phyloP scores from a whole-genome alignment of 2,888 invertebrate genomes.

The Bombylius discolor region DNA sequence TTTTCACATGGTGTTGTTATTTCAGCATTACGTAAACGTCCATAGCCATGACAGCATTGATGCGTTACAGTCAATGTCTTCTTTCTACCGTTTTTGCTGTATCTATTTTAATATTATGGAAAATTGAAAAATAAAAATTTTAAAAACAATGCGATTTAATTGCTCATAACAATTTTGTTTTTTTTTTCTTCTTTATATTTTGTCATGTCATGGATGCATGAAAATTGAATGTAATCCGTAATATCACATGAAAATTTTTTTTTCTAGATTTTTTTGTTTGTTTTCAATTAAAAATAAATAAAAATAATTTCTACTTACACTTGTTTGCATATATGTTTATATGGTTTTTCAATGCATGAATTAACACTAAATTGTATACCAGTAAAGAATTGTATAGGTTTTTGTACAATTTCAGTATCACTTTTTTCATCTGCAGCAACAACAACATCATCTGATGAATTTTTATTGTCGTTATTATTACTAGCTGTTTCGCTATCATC shows the following conservation, averaged over 20 bases:
- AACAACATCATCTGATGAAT: too few relatives aligned
- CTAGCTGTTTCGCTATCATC: constrained; percentile 13
- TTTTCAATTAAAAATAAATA: too few relatives aligned
- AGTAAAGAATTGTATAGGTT: constrained; percentile 22
- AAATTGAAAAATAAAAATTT: constrained; percentile 1
- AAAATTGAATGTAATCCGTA: too few relatives aligned
- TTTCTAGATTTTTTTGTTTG: too few relatives aligned
- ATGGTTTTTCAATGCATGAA: constrained; percentile 34
- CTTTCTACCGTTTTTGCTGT: constrained; percentile 44
- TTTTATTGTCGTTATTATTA: too few relatives aligned
- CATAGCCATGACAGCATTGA: constrained; percentile 56
- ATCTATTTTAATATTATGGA: constrained; percentile 29
- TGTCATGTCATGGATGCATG: too few relatives aligned
- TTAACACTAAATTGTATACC: constrained; percentile 34
- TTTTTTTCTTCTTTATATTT: too few relatives aligned
- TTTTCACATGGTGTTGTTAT: constrained; percentile 39
- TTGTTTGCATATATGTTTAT: constrained; percentile 34
- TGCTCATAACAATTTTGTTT: too few relatives aligned
- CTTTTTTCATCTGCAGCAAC: constrained; percentile 16
- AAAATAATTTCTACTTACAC: constrained; percentile 25
- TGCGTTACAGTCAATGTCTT: constrained; percentile 49
- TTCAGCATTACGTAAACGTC: constrained; percentile 33
- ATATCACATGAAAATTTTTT: too few relatives aligned
- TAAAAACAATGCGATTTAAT: too few relatives aligned
- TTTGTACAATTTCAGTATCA: constrained; percentile 4